Evolutionary conservation across 2,888 invertebrate genomes (phyloP), one percentile per base, ranked within the genome.

Genomic region (Andrena marginata): DNA sequence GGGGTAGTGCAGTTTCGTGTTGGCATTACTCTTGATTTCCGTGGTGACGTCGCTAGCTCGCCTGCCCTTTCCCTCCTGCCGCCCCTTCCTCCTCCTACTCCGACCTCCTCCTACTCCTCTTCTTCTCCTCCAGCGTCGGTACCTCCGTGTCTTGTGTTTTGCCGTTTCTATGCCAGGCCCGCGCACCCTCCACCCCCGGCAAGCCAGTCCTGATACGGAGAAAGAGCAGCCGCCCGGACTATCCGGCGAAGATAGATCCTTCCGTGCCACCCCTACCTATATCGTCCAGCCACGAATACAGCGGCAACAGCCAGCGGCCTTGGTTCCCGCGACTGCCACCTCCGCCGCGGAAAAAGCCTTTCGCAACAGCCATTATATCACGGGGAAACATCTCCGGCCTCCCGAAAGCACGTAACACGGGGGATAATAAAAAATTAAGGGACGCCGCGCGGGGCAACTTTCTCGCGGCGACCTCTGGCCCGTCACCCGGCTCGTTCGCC

Each of bases 1-100:
- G 95, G 89, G 88, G 88, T 85, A 86, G 91, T 91, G 89, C 90
- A 91, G 91, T 95, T 95, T 95, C 95, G 95, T 95, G 95, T 95
- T 95, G 95, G 95, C 95, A 95, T 95, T 95, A 95, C 95, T 95
- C 95, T 95, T 95, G 95, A 95, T 95, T 95, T 95, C 95, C 95
- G 91, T 93, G 94, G 94, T 94, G 95, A 94, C 94, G 93, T 92
- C 92, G 91, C 92, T 91, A 91, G 90, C 91, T 91, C 90, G 89
- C 90, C 89, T 80, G 84, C 87, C 85, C 88, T 86, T 87, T 85
- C 89, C 84, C 87, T 67, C 67, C 35, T 6, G 49, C 62, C 33
- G n/a, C 49, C 63, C 42, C 73, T 59, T 67, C 62, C 20, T 29
- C n/a, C 65, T 49, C 35, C 78, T 35, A 35, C 69, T 56, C 70